Conservation (phyloP, 1,140 invertebrate genomes). For the Drosophila kanapiae region DNA sequence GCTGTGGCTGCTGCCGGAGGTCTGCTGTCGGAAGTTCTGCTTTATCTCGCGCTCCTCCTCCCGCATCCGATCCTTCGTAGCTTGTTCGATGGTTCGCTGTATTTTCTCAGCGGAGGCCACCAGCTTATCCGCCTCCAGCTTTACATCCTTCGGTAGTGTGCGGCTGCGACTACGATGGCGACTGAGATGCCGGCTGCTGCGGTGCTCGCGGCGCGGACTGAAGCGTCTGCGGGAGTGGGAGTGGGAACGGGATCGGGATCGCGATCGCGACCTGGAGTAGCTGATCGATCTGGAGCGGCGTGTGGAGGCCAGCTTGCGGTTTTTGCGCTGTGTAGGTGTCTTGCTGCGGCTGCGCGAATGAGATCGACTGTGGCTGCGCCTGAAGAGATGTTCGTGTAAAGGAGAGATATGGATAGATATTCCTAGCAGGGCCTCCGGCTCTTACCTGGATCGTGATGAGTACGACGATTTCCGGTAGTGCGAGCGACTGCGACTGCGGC, state of each 20-base stretch:
- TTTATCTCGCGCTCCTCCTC: conserved; percentile 76
- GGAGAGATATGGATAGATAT: no score
- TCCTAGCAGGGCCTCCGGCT: no score
- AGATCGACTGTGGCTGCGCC: conserved; percentile 66
- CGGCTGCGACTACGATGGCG: conserved; percentile 31
- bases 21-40: conserved; percentile 61
- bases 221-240: conserved; percentile 79
- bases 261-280: conserved; percentile 85
- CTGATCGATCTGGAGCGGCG: conserved; percentile 78
- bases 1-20: conserved; percentile 9
- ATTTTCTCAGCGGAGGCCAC: conserved; percentile 79
- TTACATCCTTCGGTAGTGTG: conserved; percentile 49
- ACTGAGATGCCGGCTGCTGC: conserved; percentile 51
- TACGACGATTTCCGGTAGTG: conserved; percentile 78
- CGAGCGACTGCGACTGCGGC: conserved; percentile 73
- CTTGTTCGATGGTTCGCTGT: conserved; percentile 76
- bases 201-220: conserved; percentile 69
- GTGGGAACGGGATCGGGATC: conserved; percentile 60
- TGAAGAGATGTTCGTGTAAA: not conserved
- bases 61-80: conserved; percentile 76
- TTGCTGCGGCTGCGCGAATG: conserved; percentile 70
- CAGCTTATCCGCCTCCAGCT: conserved; percentile 74
- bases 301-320: conserved; percentile 77
- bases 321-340: conserved; percentile 58
- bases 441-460: conserved; percentile 71